Evolutionary conservation across 2,113 vertebrate species (phyloP), one percentile per base, ranked within the genome.

Genomic region (Junco hyemalis): DNA sequence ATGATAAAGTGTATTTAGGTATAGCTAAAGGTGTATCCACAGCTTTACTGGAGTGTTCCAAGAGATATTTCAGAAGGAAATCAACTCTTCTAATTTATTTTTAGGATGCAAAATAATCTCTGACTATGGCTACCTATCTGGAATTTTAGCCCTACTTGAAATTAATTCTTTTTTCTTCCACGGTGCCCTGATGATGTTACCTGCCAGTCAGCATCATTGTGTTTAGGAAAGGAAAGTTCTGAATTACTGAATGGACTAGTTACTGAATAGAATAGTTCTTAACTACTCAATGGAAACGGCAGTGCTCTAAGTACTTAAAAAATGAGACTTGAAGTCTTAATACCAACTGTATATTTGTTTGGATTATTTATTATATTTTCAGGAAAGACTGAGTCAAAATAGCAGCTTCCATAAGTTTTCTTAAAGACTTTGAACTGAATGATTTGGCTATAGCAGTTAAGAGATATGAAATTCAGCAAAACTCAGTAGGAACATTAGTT

Each of bases 401-500:
- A 74, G 3, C 14, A 48, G 4, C 7, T 84, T 74, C 31, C 9
- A 59, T 5, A 45, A 23, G 4, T 84, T 81, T 17, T 64, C 28
- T 68, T 63, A 53, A 70, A 16, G 35, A 71, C 9, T 1, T 9
- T 18, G 13, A 81, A 28, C 5, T 51, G 10, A 69, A 9, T 24
- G 11, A 47, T 56, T 22, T 76, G 33, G 21, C 20, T 70, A 11
- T 23, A 25, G 4, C 6, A 19, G 13, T 68, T 50, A 77, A 38
- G 12, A 29, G 14, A 16, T 1, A 17, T 29, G 28, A 53, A 66
- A 61, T 17, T 29, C 33, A 51, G 64, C 54, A 44, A 86, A 84
- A 79, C 7, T 65, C 14, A n/a, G 5, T 3, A 1, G 7, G 14
- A 86, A 0, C 5, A 21, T 50, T 63, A 51, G 1, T 7, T 76